A percentile compares a stretch with the other conserved stretches of the same genome.
Evolutionary conservation across 2,113 vertebrate species (phyloP).

Genomic region (Prietella phreatophila): DNA sequence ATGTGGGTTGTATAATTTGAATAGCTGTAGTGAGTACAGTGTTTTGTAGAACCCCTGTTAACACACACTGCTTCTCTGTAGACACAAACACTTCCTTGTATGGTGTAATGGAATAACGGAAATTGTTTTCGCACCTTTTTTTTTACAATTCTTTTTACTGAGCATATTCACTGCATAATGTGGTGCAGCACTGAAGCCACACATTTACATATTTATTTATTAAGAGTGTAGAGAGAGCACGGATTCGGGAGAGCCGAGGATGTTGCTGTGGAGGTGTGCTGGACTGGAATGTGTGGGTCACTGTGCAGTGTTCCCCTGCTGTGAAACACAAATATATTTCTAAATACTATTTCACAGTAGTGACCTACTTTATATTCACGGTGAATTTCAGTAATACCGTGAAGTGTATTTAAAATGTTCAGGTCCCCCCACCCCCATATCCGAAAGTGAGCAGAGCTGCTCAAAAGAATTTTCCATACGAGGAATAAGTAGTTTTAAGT

Average conservation of each 20-base stretch:
- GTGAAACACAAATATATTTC: not conserved
- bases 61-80: conserved; percentile 50
- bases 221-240: not conserved
- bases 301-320: not conserved
- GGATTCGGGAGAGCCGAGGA: not conserved
- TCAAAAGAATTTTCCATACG: not conserved
- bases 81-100: conserved; percentile 29
- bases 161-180: conserved; percentile 45
- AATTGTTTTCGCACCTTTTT: not conserved
- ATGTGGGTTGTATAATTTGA: conserved; percentile 78
- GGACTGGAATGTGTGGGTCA: conserved; percentile 46
- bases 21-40: conserved; percentile 82
- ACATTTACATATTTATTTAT: not conserved
- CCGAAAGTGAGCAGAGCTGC: not conserved
- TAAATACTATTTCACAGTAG: not conserved
- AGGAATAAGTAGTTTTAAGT: not conserved
- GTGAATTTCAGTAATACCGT: not conserved
- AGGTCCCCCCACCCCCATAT: too few species aligned
- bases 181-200: not conserved
- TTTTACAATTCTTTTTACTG: conserved; percentile 49
- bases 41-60: conserved; percentile 66
- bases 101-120: conserved; percentile 37
- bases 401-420: too few species aligned
- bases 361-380: not conserved
- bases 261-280: conserved; percentile 53